These are phyloP conservation scores for Orius laevigatus DNA, from an alignment of 1,140 invertebrate species.

Conservation along the genomic window DNA sequence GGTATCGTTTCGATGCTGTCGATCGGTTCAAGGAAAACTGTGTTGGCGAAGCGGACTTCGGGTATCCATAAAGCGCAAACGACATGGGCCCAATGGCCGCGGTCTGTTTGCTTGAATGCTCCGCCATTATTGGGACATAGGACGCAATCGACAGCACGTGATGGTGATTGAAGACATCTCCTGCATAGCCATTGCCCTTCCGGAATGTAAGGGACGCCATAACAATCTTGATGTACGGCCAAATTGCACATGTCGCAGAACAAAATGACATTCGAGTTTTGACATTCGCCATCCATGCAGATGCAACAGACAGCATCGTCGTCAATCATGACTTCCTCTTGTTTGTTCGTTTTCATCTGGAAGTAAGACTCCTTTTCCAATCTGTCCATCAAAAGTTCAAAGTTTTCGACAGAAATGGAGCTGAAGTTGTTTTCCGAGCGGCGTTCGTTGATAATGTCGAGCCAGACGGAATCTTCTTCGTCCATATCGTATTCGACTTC, in stretches of 20 bases:
- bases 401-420: conserved; percentile 62
- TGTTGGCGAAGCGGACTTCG: conserved; percentile 94
- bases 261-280: conserved; percentile 88
- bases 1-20: conserved; percentile 93
- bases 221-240: conserved; percentile 97
- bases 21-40: conserved; percentile 93
- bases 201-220: conserved; percentile 97
- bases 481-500: conserved; percentile 95
- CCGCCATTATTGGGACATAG: conserved; percentile 96
- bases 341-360: conserved; percentile 43
- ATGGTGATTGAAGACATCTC: conserved; percentile 86
- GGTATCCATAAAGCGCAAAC: conserved; percentile 98
- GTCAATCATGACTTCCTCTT: conserved; percentile 54
- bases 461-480: conserved; percentile 90
- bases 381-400: conserved; percentile 91
- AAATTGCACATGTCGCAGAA: conserved; percentile 99
- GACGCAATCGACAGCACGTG: conserved; percentile 86
- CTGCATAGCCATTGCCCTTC: conserved; percentile 95
- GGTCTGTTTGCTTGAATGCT: conserved; percentile 96
- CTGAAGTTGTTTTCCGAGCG: conserved; percentile 46
- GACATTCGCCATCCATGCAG: conserved; percentile 87
- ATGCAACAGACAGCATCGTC: conserved; percentile 98
- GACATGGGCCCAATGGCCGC: conserved; percentile 93
- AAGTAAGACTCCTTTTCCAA: conserved; percentile 96
- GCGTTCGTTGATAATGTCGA: conserved; percentile 73